Evolutionary conservation across 2,888 invertebrate species (phyloP), one percentile per base, ranked within the genome.

Genomic region (Xestia c-nigrum): DNA sequence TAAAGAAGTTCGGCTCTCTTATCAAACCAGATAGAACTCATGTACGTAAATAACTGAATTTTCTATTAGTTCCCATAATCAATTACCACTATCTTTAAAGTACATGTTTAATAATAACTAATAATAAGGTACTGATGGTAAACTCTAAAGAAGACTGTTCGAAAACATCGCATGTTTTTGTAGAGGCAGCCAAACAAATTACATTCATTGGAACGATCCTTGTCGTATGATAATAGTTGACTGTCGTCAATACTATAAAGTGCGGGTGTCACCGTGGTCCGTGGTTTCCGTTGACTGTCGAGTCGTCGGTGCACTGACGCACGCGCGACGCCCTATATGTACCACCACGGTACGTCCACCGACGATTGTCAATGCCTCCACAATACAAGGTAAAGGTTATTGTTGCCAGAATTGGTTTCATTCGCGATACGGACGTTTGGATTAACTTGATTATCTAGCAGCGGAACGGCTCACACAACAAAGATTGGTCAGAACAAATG

Each of bases 341-440:
- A 85, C 81, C 77, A 68, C 64, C 77, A 68, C 64, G 52, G 43
- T 59, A 70, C 70, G 64, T 78, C 75, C 67, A 85, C 82, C 72
- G 81, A 66, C 78, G 84, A 86, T 80, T 85, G 88, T 85, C 80
- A 90, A 90, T 90, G 84, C 88, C 87, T 83, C 87, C 81, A 94
- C 94, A 94, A 94, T 94, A 91, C 95, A 94, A 95, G 94, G 95
- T 94, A 95, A 95, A 95, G 94, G 94, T 95, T 94, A 95, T 95
- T 94, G 94, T 94, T 89, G 88, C 90, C 92, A 91, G 92, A 93
- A 92, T 92, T 92, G 92, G 84, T 90, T 89, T 89, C 91, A 93
- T 92, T 93, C 86, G 91, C 89, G 85, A 91, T 90, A 87, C 90
- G 90, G 89, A 89, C 87, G 89, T 85, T 89, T 88, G 89, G 87